These are phyloP conservation scores for Papilio elwesi DNA, from an alignment of 2,888 invertebrate species.

Conservation along the genomic window DNA sequence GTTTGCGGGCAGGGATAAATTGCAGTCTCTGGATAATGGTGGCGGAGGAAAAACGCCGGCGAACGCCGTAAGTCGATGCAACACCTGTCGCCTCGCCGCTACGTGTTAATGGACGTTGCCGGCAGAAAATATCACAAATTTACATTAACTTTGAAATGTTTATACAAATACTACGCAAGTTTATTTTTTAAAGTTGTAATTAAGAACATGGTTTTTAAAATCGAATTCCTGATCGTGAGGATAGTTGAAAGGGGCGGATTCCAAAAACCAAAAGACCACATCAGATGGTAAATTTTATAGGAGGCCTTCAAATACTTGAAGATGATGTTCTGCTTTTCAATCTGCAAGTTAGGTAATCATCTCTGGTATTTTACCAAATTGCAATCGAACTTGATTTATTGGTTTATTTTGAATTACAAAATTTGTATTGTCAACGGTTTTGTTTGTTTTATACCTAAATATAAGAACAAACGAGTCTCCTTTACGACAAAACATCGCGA, in stretches of 20 bases:
- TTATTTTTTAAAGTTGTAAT: background rate
- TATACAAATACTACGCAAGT: background rate
- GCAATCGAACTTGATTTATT: no score
- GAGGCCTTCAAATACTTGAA: no score
- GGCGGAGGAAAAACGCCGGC: constrained; percentile 43
- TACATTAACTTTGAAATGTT: background rate
- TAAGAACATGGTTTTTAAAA: background rate
- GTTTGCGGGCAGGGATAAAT: constrained; percentile 39
- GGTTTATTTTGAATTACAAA: no score
- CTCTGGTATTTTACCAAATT: no score
- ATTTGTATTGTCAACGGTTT: no score
- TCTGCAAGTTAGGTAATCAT: no score
- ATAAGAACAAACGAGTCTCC: no score
- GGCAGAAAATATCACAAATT: constrained; percentile 21
- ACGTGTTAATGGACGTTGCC: constrained; percentile 36
- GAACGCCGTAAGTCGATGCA: constrained; percentile 45
- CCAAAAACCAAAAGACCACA: no score
- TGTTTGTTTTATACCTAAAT: no score
- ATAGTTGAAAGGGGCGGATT: background rate
- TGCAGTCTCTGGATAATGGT: constrained; percentile 45
- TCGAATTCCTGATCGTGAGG: background rate
- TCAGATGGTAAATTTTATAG: no score
- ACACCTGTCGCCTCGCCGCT: constrained; percentile 47
- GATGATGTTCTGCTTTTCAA: no score
- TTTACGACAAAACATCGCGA: no score